Evolutionary conservation across 2,888 invertebrate genomes (phyloP).

Genomic region (Eucera pruinosa): DNA sequence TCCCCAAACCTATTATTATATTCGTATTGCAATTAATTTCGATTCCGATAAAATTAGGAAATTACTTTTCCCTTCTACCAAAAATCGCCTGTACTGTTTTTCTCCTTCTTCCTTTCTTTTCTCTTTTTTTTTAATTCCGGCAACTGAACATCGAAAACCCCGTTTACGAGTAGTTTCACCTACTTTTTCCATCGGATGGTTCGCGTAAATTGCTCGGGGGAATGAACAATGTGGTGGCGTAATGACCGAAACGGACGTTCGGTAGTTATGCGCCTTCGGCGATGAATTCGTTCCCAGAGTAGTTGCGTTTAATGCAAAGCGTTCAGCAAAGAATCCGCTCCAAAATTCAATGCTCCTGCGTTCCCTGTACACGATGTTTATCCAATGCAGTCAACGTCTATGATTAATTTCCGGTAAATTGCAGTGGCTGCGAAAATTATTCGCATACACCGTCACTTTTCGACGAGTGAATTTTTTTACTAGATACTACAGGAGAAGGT

Average conservation of each 20-base stretch:
- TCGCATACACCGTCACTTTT: no score
- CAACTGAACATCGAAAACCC: neutral
- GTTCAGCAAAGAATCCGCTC: neutral
- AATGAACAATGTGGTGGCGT: neutral
- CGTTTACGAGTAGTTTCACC: conserved; percentile 28
- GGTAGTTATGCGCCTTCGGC: conserved; percentile 20
- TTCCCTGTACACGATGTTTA: neutral
- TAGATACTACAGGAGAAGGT: no score
- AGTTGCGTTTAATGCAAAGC: conserved; percentile 10
- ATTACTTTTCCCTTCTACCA: conserved; percentile 6
- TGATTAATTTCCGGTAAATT: neutral
- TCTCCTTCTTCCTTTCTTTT: no score
- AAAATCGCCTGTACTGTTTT: neutral
- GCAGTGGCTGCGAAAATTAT: no score
- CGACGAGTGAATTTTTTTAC: no score
- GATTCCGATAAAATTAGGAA: no score
- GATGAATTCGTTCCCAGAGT: conserved; percentile 12
- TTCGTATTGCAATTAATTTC: no score
- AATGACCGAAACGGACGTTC: conserved; percentile 20
- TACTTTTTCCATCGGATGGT: conserved; percentile 18
- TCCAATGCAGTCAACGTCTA: neutral
- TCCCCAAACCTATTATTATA: no score
- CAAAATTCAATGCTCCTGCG: neutral
- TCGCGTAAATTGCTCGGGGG: conserved; percentile 22
- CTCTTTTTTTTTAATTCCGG: no score